Conservation (phyloP, 2,888 invertebrate genomes). For the Abrostola triplasia region DNA sequence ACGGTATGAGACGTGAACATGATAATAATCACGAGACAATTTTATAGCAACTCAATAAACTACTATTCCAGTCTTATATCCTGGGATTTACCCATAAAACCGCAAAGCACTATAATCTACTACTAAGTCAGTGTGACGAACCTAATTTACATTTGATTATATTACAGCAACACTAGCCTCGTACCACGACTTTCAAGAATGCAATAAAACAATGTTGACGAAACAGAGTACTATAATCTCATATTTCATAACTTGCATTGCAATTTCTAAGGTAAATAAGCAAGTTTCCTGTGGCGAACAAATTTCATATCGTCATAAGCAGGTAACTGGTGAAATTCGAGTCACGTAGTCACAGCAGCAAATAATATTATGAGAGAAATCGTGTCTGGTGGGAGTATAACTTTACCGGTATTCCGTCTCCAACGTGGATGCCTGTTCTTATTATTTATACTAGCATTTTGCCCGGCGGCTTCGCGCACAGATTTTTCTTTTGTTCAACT, state of each 20-base stretch:
- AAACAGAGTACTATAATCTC: conserved; percentile 38
- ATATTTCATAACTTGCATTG: conserved; percentile 66
- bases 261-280: conserved; percentile 76
- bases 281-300: conserved; percentile 73
- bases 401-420: conserved; percentile 67
- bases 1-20: too few species aligned
- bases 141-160: conserved; percentile 1
- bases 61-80: too few species aligned
- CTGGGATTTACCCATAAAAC: background rate
- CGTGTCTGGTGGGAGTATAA: conserved; percentile 76
- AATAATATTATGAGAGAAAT: conserved; percentile 82
- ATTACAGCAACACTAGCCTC: background rate
- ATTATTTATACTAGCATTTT: conserved; percentile 47
- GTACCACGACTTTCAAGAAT: background rate
- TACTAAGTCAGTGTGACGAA: background rate
- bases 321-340: conserved; percentile 73
- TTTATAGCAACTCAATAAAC: too few species aligned
- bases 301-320: conserved; percentile 77
- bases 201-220: conserved; percentile 31
- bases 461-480: conserved; percentile 21
- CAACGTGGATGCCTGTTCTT: conserved; percentile 51
- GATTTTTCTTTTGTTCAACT: conserved; percentile 29
- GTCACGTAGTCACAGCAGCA: conserved; percentile 76
- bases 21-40: too few species aligned
- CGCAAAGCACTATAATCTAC: background rate